These are phyloP conservation scores for Erebia ligea DNA, from an alignment of 2,888 invertebrate genomes.

Conservation along the genomic window DNA sequence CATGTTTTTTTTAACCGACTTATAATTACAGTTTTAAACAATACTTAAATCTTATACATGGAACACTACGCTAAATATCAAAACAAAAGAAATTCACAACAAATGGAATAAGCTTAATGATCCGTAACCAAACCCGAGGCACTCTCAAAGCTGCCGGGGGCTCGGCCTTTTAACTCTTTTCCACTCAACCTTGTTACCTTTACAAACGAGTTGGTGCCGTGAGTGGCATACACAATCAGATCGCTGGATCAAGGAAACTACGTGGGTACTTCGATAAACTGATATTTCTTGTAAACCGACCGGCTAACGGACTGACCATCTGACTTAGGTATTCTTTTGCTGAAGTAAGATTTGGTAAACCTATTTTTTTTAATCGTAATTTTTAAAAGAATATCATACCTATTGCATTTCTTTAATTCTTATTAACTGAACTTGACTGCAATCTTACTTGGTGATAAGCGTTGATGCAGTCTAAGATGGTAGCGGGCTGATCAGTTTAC, in stretches of 20 bases:
- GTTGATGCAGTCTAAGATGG: no score
- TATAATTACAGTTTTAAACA: no score
- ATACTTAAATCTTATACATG: background rate
- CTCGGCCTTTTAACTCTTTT: constrained; percentile 73
- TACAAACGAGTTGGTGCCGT: constrained; percentile 72
- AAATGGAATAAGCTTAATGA: constrained; percentile 51
- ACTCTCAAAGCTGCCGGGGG: constrained; percentile 52
- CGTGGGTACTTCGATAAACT: constrained; percentile 42
- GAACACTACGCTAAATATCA: constrained; percentile 20
- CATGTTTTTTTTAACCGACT: no score
- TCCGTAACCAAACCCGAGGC: constrained; percentile 48
- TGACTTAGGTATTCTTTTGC: background rate
- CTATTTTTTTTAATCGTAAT: background rate
- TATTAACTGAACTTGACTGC: no score
- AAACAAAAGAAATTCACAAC: constrained; percentile 37
- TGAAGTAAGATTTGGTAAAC: background rate
- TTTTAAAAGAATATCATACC: background rate
- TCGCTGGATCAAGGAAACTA: constrained; percentile 41
- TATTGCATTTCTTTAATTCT: no score
- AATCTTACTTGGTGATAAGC: no score
- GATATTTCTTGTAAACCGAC: constrained; percentile 44
- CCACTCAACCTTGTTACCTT: constrained; percentile 77
- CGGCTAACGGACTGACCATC: background rate
- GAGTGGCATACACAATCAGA: constrained; percentile 70
- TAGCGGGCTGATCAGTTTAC: no score